Evolutionary conservation across 2,113 vertebrate species (phyloP).

Genomic region (Sylvia atricapilla): DNA sequence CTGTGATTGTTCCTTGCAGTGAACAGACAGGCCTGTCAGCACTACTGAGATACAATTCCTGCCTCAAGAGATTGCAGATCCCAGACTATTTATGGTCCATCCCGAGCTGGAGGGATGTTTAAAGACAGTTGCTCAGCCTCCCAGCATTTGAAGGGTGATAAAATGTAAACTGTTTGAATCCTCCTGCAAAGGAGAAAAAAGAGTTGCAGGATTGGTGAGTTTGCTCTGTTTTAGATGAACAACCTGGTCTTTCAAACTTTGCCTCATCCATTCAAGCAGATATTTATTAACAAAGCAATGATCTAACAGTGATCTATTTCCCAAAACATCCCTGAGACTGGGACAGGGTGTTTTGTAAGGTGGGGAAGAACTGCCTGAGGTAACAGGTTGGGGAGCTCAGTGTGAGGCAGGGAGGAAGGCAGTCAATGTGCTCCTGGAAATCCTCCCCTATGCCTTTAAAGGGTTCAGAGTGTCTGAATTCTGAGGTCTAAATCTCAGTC

Average conservation of each 20-base stretch:
- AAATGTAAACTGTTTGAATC: neutral
- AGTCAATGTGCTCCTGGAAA: fast-evolving
- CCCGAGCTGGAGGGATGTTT: neutral
- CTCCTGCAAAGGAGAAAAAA: neutral
- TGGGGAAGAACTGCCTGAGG: neutral
- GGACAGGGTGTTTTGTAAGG: neutral
- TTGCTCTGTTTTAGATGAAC: neutral
- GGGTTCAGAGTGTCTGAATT: neutral
- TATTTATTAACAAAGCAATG: neutral
- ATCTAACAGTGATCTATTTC: neutral
- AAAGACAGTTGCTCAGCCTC: neutral
- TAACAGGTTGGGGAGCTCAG: neutral
- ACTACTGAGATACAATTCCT: neutral
- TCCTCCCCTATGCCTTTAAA: neutral
- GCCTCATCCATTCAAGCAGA: neutral
- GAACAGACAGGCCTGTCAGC: neutral
- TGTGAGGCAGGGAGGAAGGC: neutral
- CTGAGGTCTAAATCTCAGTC: neutral
- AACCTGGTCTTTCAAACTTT: neutral
- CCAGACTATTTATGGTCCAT: neutral
- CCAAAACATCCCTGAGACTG: neutral
- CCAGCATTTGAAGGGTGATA: neutral
- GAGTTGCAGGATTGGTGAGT: neutral
- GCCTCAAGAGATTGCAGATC: neutral
- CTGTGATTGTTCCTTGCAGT: neutral